These are phyloP conservation scores for Pogonocichla stellata DNA, from an alignment of 2,113 vertebrate genomes.

Conservation along the genomic window DNA sequence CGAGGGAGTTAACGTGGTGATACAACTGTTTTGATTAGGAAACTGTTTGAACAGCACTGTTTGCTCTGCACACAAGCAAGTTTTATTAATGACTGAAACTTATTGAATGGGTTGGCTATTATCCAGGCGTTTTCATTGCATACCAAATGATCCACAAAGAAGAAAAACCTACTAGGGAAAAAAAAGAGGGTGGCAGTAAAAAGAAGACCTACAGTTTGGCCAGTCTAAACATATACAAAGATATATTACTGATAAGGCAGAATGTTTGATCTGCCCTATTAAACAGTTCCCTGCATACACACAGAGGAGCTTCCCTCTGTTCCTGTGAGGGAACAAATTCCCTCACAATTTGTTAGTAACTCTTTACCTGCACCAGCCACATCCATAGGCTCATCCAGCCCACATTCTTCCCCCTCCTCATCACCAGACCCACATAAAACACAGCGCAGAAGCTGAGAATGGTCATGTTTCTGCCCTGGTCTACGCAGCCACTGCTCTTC, in stretches of 20 bases:
- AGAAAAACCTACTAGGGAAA: not conserved
- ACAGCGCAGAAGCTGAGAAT: not conserved
- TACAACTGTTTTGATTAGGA: slow-evolving; percentile 32
- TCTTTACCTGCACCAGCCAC: accelerated
- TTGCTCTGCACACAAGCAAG: slow-evolving; percentile 20
- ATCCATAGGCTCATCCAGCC: not conserved
- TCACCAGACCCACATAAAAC: accelerated
- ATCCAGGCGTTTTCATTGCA: not conserved
- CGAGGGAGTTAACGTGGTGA: not conserved
- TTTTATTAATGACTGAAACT: slow-evolving; percentile 28
- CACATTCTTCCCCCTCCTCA: not conserved
- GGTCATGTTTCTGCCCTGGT: not conserved
- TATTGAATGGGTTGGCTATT: slow-evolving; percentile 23
- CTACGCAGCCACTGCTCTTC: not conserved
- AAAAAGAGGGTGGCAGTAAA: not conserved
- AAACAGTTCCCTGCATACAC: not conserved
- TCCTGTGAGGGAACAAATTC: too few species aligned
- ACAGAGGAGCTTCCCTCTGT: not conserved
- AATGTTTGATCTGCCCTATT: not conserved
- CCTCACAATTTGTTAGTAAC: not conserved
- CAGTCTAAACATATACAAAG: not conserved
- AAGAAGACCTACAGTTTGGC: not conserved
- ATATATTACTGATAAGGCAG: not conserved
- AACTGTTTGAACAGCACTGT: slow-evolving; percentile 28
- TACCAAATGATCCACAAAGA: not conserved